A percentile compares a stretch with the other conserved stretches of the same genome.
Evolutionary conservation across 1,140 invertebrate genomes (phyloP).

Genomic region (Aethina tumida): DNA sequence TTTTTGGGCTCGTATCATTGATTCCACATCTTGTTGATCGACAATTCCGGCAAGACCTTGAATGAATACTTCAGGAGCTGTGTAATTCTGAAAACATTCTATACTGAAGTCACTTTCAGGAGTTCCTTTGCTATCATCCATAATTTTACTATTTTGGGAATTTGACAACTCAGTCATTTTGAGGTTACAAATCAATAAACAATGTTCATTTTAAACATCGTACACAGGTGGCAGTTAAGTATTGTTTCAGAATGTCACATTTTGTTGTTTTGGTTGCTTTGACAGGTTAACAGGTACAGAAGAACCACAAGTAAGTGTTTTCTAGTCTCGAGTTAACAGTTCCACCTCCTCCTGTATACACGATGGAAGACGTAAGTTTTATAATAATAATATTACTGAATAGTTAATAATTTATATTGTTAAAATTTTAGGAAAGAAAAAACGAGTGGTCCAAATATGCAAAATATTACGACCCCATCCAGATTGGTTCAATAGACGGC

Average conservation of each 20-base stretch:
- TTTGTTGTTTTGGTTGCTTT: too few species aligned
- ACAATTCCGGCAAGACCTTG: slow-evolving; percentile 83
- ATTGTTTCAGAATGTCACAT: too few species aligned
- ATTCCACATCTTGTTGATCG: slow-evolving; percentile 82
- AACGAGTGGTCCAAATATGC: slow-evolving; percentile 43
- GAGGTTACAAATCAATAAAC: not conserved
- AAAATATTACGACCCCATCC: slow-evolving; percentile 53
- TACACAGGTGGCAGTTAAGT: not conserved
- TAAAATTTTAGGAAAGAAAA: too few species aligned
- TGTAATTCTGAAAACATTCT: slow-evolving; percentile 82
- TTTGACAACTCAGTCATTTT: not conserved
- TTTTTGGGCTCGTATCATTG: slow-evolving; percentile 83
- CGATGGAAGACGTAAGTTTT: too few species aligned
- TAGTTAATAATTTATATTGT: too few species aligned
- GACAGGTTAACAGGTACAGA: too few species aligned
- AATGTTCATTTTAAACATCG: not conserved
- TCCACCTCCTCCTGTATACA: too few species aligned
- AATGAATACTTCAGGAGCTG: slow-evolving; percentile 81
- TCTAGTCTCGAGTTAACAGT: too few species aligned
- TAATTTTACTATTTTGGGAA: slow-evolving; percentile 10
- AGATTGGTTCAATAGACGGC: slow-evolving; percentile 74
- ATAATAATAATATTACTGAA: too few species aligned
- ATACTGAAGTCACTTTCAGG: slow-evolving; percentile 58
- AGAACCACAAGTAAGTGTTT: too few species aligned
- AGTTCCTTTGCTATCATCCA: slow-evolving; percentile 39